Percentiles rank a stretch among this genome's conserved stretches.
phyloP scores from a whole-genome alignment of 2,888 invertebrate species.

The Criorhina ranunculi region DNA sequence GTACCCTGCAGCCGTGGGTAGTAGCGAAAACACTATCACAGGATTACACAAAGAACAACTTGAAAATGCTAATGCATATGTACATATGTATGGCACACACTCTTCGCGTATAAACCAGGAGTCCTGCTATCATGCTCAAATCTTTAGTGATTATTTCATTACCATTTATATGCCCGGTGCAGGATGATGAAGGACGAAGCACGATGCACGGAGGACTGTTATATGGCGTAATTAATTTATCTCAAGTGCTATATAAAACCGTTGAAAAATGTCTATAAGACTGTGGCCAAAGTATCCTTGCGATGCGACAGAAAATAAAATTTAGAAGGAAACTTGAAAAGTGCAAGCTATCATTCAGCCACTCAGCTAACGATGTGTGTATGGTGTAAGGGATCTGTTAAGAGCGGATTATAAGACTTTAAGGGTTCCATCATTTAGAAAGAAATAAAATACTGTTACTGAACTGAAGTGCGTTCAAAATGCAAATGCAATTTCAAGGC shows the following conservation, averaged over 20 bases:
- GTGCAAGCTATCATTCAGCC: slow-evolving; percentile 67
- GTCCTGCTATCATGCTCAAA: slow-evolving; percentile 48
- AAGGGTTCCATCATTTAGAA: slow-evolving; percentile 48
- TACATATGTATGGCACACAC: slow-evolving; percentile 50
- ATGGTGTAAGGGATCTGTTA: slow-evolving; percentile 49
- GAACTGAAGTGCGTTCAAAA: slow-evolving; percentile 48
- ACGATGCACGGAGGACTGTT: not conserved
- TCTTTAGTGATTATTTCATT: slow-evolving; percentile 73
- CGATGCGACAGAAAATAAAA: slow-evolving; percentile 27
- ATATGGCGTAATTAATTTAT: slow-evolving; percentile 72
- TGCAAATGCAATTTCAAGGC: slow-evolving; percentile 38
- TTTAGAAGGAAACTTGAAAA: slow-evolving; percentile 60
- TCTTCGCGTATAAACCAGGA: too few species aligned
- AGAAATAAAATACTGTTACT: slow-evolving; percentile 66
- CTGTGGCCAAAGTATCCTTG: slow-evolving; percentile 33
- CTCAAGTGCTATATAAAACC: slow-evolving; percentile 61
- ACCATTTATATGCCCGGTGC: slow-evolving; percentile 63
- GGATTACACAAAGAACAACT: slow-evolving; percentile 60
- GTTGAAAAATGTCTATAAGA: slow-evolving; percentile 64
- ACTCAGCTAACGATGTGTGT: slow-evolving; percentile 37
- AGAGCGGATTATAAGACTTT: slow-evolving; percentile 65
- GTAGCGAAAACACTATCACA: slow-evolving; percentile 33
- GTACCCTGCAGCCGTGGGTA: slow-evolving; percentile 17
- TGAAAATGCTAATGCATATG: slow-evolving; percentile 65
- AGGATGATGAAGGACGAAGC: not conserved